Evolutionary conservation across 2,888 invertebrate species (phyloP), one percentile per base, ranked within the genome.

Genomic region (Malacosoma neustria): DNA sequence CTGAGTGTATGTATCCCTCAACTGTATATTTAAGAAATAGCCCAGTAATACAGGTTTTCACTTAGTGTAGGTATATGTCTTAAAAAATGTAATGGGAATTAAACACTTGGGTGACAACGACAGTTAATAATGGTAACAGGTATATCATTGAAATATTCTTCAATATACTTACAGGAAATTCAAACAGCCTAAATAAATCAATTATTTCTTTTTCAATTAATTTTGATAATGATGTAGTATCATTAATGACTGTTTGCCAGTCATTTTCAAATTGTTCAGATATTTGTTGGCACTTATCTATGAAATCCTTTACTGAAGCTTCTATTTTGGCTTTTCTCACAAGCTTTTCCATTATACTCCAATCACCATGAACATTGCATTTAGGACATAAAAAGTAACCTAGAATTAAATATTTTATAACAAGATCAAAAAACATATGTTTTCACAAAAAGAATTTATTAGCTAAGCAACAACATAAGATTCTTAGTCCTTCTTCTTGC

Each of bases 341-440:
- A 38, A 87, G 66, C 43, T 82, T 80, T 54, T 90, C 88, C 34
- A 91, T 70, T 48, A 74, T 77, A 54, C 70, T 82, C 89, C 93
- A 92, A 13, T 90, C 84, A 2, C 92, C 91, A 42, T 86, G 87
- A n/a, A 88, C 70, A 62, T 89, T 89, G 58, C 93, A 93, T 45
- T 80, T 87, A 13, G 90, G 88, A 56, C 94, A 94, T 34, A 90
- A 59, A 58, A 92, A 93, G 51, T 89, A 89, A 36, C 93, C 93
- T 93, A 5, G 85, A 77, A 30, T 13, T 37, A 3, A 22, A 22
- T 22, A 22, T 22, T 2, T 22, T 22, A 22, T 22, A 22, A 22
- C 5, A 2, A n/a, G n/a, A n/a, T n/a, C n/a, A n/a, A n/a, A n/a
- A n/a, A n/a, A n/a, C n/a, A n/a, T n/a, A n/a, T n/a, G n/a, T n/a